Conservation (phyloP, 2,797 vertebrate species). For the Clarias fuscus region DNA sequence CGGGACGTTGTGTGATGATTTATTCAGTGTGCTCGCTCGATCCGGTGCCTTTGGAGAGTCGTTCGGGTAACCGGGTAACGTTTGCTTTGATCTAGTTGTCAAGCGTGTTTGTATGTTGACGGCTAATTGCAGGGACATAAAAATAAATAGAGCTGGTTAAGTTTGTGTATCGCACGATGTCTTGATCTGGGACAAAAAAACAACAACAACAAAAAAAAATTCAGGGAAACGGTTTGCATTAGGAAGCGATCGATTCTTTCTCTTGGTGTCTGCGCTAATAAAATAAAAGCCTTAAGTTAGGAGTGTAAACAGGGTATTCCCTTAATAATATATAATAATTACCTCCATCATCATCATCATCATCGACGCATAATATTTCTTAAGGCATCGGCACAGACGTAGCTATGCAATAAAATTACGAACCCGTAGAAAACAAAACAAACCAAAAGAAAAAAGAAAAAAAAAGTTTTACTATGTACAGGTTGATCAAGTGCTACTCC, state of each 20-base stretch:
- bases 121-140: background rate
- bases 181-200: background rate
- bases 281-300: constrained; percentile 39
- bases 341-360: constrained; percentile 16
- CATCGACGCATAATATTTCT: constrained; percentile 56
- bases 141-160: background rate
- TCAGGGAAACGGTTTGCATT: no score
- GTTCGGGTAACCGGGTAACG: background rate
- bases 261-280: background rate
- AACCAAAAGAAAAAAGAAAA: constrained; percentile 33
- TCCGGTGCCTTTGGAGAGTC: no score
- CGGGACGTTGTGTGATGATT: background rate
- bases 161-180: background rate
- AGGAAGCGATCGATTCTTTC: background rate
- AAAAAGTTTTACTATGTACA: constrained; percentile 74
- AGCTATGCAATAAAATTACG: constrained; percentile 70
- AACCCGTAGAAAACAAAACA: constrained; percentile 68
- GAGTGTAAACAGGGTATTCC: constrained; percentile 43
- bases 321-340: constrained; percentile 40
- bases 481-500: constrained; percentile 70
- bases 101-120: no score
- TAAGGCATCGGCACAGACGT: constrained; percentile 77
- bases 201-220: no score
- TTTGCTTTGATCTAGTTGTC: background rate
- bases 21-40: background rate